Base-by-base conservation (phyloP, 2,888 invertebrate genomes). In the Galerucella pusilla region DNA sequence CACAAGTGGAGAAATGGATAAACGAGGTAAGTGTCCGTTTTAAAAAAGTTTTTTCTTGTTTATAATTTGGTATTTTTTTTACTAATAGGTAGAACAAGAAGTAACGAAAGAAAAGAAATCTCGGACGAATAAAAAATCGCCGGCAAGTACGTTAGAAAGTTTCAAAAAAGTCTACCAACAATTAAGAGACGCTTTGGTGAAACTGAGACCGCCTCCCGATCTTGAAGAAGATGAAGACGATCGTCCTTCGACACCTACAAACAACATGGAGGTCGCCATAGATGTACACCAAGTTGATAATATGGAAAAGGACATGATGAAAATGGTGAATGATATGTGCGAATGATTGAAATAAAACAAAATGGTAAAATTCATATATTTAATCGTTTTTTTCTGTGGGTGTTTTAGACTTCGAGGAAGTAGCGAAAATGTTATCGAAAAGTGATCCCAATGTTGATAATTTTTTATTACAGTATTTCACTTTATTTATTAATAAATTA, bases 1-100 rank as follows among this genome's bases (percentile, higher is more conserved):
- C 92, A 81, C 97, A 97, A 88, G 93, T 97, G 78, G 95, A 97
- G 84, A 92, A 92, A 78, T 97, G 97, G 97, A 94, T 97, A 83
- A 91, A 92, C 75, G 97, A 97, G 84, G 90, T 65, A 61, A 28
- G n/a, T 12, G 35, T 12, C 12, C 28, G 28, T 28, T 25, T 11
- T 28, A 9, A 25, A 28, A 28, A 12, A 12, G 2, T 28, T 25
- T 60, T 54, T 2, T 2, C 11, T 12, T 1, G 49, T 12, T 49
- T 0, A 49, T 49, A 57, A 57, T 61, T 61, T 61, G 16, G 14
- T n/a, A 14, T 12, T 28, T 61, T 42, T 42, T 42, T 42, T 6
- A 42, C 35, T 45, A 11, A 65, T 45, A 65, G 64, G 64, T 96
- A 86, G 96, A 96, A 86, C 91, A 92, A 68, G 87, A 86, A 72